Percentiles rank a stretch among this genome's conserved stretches.
Evolutionary conservation across 2,113 vertebrate species (phyloP).

Genomic region (Myrmecophaga tridactyla): DNA sequence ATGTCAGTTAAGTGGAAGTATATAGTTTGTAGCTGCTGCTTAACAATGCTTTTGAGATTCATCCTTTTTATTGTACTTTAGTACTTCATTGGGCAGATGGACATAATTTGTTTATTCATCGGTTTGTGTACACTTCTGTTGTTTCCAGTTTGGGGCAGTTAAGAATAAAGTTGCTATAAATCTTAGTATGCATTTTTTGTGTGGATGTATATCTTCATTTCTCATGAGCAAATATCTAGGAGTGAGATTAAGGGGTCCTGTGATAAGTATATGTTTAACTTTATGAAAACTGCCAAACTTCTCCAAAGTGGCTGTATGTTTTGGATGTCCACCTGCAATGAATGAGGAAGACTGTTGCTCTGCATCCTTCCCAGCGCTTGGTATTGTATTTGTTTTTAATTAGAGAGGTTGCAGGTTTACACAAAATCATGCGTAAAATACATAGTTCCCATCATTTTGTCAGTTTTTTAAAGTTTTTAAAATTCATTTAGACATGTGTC

Average conservation of each 20-base stretch:
- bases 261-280: background rate
- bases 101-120: background rate
- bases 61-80: background rate
- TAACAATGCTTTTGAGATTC: background rate
- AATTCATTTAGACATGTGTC: background rate
- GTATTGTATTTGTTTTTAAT: no score
- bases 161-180: background rate
- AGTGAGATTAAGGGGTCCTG: background rate
- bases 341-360: background rate
- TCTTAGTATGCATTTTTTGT: background rate
- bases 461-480: background rate
- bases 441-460: background rate
- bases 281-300: background rate
- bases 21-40: background rate
- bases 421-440: no score
- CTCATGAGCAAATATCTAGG: background rate
- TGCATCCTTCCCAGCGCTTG: background rate
- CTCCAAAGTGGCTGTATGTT: background rate
- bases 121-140: background rate
- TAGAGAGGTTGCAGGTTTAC: no score
- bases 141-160: background rate
- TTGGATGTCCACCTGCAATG: background rate
- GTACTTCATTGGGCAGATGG: background rate
- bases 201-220: background rate
- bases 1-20: background rate